Conservation (phyloP, 2,888 invertebrate species). For the Auanema freiburgensis region DNA sequence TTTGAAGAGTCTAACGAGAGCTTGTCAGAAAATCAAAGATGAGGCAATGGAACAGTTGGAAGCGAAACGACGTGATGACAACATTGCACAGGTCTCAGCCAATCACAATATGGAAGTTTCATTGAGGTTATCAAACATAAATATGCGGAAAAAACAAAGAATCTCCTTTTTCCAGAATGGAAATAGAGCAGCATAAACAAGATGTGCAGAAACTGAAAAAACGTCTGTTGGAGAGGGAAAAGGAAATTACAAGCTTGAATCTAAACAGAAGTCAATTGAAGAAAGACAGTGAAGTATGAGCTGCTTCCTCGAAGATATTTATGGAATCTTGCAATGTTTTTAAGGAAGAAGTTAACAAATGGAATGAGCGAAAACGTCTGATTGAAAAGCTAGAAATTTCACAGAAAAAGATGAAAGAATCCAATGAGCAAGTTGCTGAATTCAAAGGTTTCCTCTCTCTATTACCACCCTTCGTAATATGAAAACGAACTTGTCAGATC, state of each 20-base stretch:
- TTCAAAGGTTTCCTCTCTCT: not conserved
- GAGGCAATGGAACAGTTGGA: slow-evolving; percentile 37
- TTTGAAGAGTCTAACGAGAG: slow-evolving; percentile 27
- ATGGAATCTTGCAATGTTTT: slow-evolving; percentile 2
- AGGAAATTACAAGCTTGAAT: slow-evolving; percentile 15
- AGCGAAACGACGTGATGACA: slow-evolving; percentile 25
- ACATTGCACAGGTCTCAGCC: slow-evolving; percentile 18
- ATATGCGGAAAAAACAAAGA: not conserved
- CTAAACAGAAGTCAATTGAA: slow-evolving; percentile 11
- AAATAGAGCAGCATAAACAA: slow-evolving; percentile 20
- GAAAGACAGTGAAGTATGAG: slow-evolving; percentile 24
- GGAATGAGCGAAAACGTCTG: slow-evolving; percentile 12
- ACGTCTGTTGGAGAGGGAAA: slow-evolving; percentile 22
- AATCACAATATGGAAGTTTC: slow-evolving; percentile 1
- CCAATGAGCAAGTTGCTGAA: slow-evolving; percentile 3
- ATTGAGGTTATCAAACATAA: not conserved
- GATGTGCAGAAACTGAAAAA: slow-evolving; percentile 34
- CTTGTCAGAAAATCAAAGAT: slow-evolving; percentile 43
- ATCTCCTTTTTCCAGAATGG: slow-evolving; percentile 14
- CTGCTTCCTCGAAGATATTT: slow-evolving; percentile 9
- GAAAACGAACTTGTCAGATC: slow-evolving; percentile 3
- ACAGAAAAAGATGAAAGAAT: slow-evolving; percentile 12
- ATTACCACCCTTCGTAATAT: not conserved
- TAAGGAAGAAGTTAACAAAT: slow-evolving; percentile 18
- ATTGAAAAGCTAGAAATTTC: slow-evolving; percentile 5